Percentiles rank a stretch among this genome's conserved stretches.
Conservation (phyloP, 2,113 vertebrate genomes). For the Pseudopipra pipra region DNA sequence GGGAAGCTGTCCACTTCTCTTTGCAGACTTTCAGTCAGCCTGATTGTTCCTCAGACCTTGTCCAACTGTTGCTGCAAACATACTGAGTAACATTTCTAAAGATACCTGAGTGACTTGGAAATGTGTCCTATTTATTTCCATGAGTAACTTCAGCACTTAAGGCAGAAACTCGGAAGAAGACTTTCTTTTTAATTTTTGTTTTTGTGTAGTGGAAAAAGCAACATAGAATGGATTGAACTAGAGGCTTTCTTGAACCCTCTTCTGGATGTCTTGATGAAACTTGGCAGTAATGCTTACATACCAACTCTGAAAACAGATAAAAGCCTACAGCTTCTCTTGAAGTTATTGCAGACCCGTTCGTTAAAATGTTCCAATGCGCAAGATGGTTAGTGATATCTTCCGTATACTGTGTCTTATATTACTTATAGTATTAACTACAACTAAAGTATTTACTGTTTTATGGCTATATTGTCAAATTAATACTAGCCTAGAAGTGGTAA, state of each 20-base stretch:
- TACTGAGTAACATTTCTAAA: conserved; percentile 3
- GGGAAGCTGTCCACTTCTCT: background rate
- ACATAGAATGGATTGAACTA: conserved; percentile 65
- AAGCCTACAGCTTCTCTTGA: conserved; percentile 87
- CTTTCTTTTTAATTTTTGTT: conserved; percentile 66
- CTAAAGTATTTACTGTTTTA: background rate
- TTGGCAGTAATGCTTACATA: conserved; percentile 88
- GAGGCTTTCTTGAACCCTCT: conserved; percentile 84
- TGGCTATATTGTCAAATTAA: background rate
- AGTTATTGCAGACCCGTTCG: conserved; percentile 77
- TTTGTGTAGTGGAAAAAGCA: conserved; percentile 67
- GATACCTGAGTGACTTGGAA: background rate
- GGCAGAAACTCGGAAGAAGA: conserved; percentile 34
- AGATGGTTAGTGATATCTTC: conserved; percentile 72
- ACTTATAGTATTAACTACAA: background rate
- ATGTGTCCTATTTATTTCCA: background rate
- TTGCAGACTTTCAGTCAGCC: background rate
- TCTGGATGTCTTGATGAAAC: conserved; percentile 84
- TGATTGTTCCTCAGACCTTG: background rate
- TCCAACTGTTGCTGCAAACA: background rate
- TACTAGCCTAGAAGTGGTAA: background rate
- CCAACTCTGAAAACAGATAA: conserved; percentile 86
- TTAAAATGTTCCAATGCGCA: conserved; percentile 50
- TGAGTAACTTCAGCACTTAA: background rate
- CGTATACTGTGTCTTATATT: conserved; percentile 53